Conservation (phyloP, 2,888 invertebrate genomes). For the Pyrrhia umbra region DNA sequence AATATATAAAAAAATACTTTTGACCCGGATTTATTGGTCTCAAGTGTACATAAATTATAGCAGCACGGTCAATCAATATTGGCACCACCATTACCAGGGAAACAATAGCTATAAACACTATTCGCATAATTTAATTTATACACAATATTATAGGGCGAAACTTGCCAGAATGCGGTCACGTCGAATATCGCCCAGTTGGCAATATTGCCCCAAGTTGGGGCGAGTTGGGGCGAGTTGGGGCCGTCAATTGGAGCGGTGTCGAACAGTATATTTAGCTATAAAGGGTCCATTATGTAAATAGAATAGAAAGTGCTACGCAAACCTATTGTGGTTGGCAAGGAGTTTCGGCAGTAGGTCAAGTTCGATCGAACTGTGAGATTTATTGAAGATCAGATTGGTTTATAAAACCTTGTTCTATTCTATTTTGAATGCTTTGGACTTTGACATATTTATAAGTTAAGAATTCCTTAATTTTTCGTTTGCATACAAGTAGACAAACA, state of each 20-base stretch:
- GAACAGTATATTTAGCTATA: conserved; percentile 62
- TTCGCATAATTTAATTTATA: conserved; percentile 29
- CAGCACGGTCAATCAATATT: conserved; percentile 2
- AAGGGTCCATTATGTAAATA: conserved; percentile 67
- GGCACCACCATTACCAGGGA: background rate
- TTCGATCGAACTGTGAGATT: background rate
- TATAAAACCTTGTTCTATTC: too few relatives aligned
- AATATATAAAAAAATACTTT: too few relatives aligned
- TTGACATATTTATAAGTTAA: too few relatives aligned
- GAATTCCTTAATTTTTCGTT: too few relatives aligned
- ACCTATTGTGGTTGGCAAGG: conserved; percentile 38
- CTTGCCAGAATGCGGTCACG: conserved; percentile 22
- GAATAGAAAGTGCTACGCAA: conserved; percentile 65
- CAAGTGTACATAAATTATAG: background rate
- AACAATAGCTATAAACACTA: conserved; percentile 15
- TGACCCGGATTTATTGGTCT: too few relatives aligned
- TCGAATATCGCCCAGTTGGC: conserved; percentile 15
- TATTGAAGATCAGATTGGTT: too few relatives aligned
- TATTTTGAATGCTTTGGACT: too few relatives aligned
- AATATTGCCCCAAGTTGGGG: background rate
- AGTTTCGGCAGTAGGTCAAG: conserved; percentile 22
- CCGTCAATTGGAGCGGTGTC: conserved; percentile 57
- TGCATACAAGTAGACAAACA: too few relatives aligned
- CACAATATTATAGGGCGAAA: conserved; percentile 17
- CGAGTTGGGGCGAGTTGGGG: conserved; percentile 2